phyloP scores from a whole-genome alignment of 2,797 vertebrate species.

The Anisognathus igniventris region DNA sequence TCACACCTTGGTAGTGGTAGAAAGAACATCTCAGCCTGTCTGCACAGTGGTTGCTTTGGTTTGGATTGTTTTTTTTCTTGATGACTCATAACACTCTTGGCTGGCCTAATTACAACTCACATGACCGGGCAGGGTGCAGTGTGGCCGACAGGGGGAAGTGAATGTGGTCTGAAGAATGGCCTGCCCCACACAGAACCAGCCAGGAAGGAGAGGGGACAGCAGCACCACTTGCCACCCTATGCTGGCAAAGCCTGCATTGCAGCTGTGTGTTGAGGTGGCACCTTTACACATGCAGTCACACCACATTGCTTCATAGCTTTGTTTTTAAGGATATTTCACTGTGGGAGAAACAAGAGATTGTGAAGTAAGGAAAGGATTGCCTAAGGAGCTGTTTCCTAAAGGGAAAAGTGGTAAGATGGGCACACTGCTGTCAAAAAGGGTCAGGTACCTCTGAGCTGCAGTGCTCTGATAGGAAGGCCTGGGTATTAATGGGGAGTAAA shows the following conservation, averaged over 20 bases:
- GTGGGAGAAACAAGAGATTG: not conserved
- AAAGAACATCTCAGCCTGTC: not conserved
- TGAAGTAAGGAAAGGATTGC: not conserved
- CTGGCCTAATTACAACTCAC: not conserved
- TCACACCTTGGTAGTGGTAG: not conserved
- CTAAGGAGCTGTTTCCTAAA: not conserved
- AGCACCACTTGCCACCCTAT: not conserved
- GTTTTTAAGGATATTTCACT: not conserved
- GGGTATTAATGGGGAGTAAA: not conserved
- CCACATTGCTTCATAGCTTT: not conserved
- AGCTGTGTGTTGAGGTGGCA: not conserved
- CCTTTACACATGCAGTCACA: not conserved
- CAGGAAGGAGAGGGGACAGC: not conserved
- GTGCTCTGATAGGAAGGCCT: not conserved
- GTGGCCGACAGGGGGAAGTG: not conserved
- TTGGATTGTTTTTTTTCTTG: not conserved
- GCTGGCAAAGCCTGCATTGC: not conserved
- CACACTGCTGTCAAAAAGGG: not conserved
- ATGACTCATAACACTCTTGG: not conserved
- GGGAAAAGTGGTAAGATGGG: not conserved
- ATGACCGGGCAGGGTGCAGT: fast-evolving
- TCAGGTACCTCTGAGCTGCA: not conserved
- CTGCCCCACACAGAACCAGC: not conserved
- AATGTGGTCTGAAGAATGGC: not conserved
- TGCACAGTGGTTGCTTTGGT: not conserved